Evolutionary conservation across 2,888 invertebrate species (phyloP), one percentile per base, ranked within the genome.

Genomic region (Mellilla xanthometata): DNA sequence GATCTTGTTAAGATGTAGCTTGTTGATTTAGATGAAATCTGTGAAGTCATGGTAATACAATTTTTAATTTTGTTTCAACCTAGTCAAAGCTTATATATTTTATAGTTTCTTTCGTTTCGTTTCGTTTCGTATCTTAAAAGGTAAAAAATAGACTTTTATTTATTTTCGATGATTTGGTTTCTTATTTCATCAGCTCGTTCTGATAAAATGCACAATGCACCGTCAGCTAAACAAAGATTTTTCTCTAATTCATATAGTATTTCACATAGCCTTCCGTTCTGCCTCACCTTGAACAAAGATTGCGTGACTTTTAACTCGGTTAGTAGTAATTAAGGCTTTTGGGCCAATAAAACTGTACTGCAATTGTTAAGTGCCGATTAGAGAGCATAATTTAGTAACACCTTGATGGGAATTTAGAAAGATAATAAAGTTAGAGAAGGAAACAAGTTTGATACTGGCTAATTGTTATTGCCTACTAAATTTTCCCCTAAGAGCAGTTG

Each of bases 251-350:
- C n/a, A 62, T 70, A 69, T 67, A 61, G 60, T 61, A 68, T 62
- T 73, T 77, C 74, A 72, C 69, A 76, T 60, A 73, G 65, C 72
- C 72, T 75, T 73, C 65, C 15, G 15, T 19, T 19, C n/a, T 64
- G 67, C 69, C 56, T 72, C 69, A 63, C 76, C 74, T 73, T 79
- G 71, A 60, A 53, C 19, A 58, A 55, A 56, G 60, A 65, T 79
- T 74, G 77, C 76, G 76, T 79, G 76, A 68, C n/a, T 67, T 66
- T 50, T 52, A 58, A 61, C 49, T 62, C 61, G 66, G 66, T 64
- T 71, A 65, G 56, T 52, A 49, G 64, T 68, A 70, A 76, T 78
- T 81, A 76, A 71, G 70, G 72, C 67, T 71, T 73, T 72, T 58
- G 64, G 68, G 60, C 60, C 66, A 73, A 63, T 65, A 60, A 62